Percentiles rank a stretch among this genome's conserved stretches.
phyloP scores from a whole-genome alignment of 2,888 invertebrate genomes.

The Cinara cedri region DNA sequence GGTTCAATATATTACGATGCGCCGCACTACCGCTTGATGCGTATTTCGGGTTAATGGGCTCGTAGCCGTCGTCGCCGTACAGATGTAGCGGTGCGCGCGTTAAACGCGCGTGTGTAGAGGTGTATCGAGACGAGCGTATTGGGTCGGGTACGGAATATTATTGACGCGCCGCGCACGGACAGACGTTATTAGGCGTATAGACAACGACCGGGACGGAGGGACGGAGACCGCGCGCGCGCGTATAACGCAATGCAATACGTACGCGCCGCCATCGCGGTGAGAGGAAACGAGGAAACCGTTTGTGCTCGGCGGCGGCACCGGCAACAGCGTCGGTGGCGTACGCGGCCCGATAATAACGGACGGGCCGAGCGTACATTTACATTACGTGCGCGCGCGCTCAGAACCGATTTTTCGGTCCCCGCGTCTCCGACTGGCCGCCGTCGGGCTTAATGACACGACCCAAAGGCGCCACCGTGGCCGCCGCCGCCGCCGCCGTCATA shows the following conservation, averaged over 20 bases:
- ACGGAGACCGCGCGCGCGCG: not conserved
- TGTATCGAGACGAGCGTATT: not conserved
- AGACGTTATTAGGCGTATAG: not conserved
- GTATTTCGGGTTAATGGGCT: too few relatives aligned
- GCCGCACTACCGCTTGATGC: too few relatives aligned
- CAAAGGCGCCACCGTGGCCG: conserved; percentile 48
- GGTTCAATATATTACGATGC: too few relatives aligned
- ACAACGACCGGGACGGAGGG: conserved; percentile 6
- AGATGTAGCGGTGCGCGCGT: not conserved
- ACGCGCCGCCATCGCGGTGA: not conserved
- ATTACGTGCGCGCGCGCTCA: too few relatives aligned
- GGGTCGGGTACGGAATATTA: not conserved
- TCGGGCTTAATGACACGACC: conserved; percentile 56
- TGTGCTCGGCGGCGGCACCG: conserved; percentile 1
- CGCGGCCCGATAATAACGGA: not conserved
- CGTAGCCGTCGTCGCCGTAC: not conserved
- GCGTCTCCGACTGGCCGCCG: conserved; percentile 13
- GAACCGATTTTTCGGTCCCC: conserved; percentile 48
- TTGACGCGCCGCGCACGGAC: not conserved
- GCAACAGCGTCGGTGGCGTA: not conserved
- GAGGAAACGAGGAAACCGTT: conserved; percentile 46
- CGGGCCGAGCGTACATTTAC: too few relatives aligned
- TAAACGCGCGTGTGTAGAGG: too few relatives aligned
- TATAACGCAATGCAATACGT: not conserved
- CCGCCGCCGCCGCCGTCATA: too few relatives aligned